Evolutionary conservation across 2,888 invertebrate genomes (phyloP).

Genomic region (Ormyrus thymus): DNA sequence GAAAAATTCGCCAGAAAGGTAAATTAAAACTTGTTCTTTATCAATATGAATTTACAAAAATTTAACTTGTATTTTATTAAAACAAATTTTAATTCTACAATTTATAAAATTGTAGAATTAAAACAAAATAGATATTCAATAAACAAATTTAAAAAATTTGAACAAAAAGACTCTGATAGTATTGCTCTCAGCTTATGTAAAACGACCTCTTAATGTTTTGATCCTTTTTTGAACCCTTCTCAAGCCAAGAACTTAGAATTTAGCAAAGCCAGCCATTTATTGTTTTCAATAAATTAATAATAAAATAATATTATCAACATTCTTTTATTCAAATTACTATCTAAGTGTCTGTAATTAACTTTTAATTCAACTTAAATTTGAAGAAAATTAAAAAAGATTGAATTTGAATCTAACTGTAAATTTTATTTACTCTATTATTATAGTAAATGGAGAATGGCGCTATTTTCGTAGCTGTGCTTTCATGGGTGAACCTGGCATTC

Average conservation of each 20-base stretch:
- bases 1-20: slow-evolving; percentile 95
- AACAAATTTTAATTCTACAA: slow-evolving; percentile 2
- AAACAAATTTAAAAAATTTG: too few relatives aligned
- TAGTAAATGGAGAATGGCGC: slow-evolving; percentile 91
- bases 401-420: background rate
- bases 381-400: slow-evolving; percentile 1
- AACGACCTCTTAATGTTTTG: too few relatives aligned
- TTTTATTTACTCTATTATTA: slow-evolving; percentile 64
- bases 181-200: too few relatives aligned
- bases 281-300: too few relatives aligned
- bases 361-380: background rate
- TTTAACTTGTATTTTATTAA: slow-evolving; percentile 4
- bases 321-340: too few relatives aligned
- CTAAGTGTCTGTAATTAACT: too few relatives aligned
- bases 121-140: background rate
- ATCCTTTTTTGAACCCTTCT: too few relatives aligned
- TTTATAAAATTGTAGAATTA: background rate
- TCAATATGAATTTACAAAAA: slow-evolving; percentile 3
- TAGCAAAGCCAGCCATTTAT: too few relatives aligned
- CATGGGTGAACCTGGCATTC: slow-evolving; percentile 92
- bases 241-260: too few relatives aligned
- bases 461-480: slow-evolving; percentile 93
- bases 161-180: too few relatives aligned
- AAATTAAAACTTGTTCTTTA: slow-evolving; percentile 39
- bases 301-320: too few relatives aligned